Evolutionary conservation across 2,888 invertebrate species (phyloP), one percentile per base, ranked within the genome.

Genomic region (Megalurothrips usitatus): DNA sequence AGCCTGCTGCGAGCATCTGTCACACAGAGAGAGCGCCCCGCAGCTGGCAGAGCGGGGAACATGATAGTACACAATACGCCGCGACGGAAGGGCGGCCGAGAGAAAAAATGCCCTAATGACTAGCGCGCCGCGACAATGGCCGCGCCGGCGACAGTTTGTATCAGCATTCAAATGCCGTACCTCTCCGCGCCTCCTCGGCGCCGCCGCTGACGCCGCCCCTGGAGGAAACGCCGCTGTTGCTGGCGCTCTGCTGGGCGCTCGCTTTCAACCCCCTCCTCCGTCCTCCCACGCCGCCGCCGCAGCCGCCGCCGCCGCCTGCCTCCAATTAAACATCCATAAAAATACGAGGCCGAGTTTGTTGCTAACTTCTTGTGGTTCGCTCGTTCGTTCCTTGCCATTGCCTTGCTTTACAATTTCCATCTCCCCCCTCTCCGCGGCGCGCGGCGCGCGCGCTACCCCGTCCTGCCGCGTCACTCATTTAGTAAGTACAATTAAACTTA

Each of bases 401-500:
- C 68, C 68, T 75, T 75, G 68, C 68, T 75, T 75, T 75, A 23
- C 68, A 75, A 75, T 75, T 75, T 75, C 23, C 23, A 75, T 26
- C 68, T 26, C 68, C 23, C 26, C 26, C 68, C 12, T 9, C 68
- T 23, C 26, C 58, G 6, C 58, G 34, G 3, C 34, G 34, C 34
- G 3, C 34, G 34, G 3, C 58, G 6, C 58, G 14, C 58, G 58
- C 58, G 58, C 34, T 43, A 43, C 58, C 58, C 19, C 58, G 14
- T 58, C 19, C 58, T 14, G 19, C 19, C 58, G 19, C 68, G 68
- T 75, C 68, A 75, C 68, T 75, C 68, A 75, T 75, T 75, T 75
- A 75, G 68, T 75, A 75, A 75, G 68, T 75, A 75, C 68, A 75
- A 75, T 75, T 75, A 75, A 75, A 75, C 68, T 75, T 75, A 75